Evolutionary conservation across 2,888 invertebrate species (phyloP), one percentile per base, ranked within the genome.

Genomic region (Drosophila limbata): DNA sequence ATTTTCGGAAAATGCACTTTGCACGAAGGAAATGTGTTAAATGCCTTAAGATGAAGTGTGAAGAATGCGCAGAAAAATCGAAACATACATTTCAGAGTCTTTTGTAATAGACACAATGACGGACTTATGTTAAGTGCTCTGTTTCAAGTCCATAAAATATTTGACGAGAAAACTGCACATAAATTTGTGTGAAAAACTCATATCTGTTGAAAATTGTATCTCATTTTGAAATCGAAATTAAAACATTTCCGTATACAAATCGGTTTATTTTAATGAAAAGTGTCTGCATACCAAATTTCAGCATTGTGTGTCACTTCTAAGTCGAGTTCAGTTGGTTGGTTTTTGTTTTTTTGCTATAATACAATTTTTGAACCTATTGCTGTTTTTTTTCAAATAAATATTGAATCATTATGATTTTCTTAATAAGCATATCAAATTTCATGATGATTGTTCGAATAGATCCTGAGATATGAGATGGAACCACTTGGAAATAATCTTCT

Each of bases 41-140:
- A 73, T 73, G 69, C 53, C 40, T 45, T 21, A 13, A 59, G 33
- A 73, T 59, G 59, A 56, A 44, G 76, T 77, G 76, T 69, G 73
- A 77, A 60, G 39, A 60, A 57, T 60, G 60, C 17, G 21, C 15
- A 6, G 47, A 51, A 53, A 50, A 31, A 3, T 37, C 28, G 31
- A 48, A 19, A 37, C 4, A 33, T 4, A 42, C 11, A 19, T n/a
- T 33, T 31, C 15, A 53, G n/a, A 15, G 33, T 9, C 19, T 39
- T 28, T 74, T 62, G 56, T 37, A 19, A 39, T 45, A 37, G 5
- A 28, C 37, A 10, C 11, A 8, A 25, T 56, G 51, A 62, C 57
- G 47, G 51, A 56, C 40, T 47, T 31, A 25, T 42, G 44, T 37
- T 48, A 35, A 50, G 56, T 74, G 61, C 47, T 11, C 17, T 39